Evolutionary conservation across 2,888 invertebrate genomes (phyloP).

Genomic region (Exocentrus adspersus): DNA sequence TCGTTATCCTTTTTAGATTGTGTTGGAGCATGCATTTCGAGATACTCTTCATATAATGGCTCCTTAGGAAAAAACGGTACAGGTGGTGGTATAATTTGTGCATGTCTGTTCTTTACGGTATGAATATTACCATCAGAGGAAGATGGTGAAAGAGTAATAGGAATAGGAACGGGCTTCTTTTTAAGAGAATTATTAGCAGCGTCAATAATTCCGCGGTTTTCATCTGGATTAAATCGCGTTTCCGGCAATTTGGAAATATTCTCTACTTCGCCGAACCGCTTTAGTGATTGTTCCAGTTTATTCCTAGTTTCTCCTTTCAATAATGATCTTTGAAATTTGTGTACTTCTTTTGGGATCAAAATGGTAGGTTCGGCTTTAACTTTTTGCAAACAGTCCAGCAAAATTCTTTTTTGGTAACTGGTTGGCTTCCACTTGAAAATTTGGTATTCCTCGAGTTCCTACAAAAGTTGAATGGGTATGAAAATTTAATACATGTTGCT

Average conservation of each 20-base stretch:
- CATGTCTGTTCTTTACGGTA: neutral
- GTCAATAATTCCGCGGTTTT: too few relatives aligned
- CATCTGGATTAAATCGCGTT: too few relatives aligned
- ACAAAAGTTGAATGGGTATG: too few relatives aligned
- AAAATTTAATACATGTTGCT: too few relatives aligned
- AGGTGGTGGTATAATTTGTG: neutral
- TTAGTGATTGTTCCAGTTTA: too few relatives aligned
- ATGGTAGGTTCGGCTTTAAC: conserved; percentile 32
- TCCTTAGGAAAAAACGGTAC: neutral
- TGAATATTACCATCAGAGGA: neutral
- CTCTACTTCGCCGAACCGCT: too few relatives aligned
- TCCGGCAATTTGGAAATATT: too few relatives aligned
- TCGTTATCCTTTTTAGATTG: too few relatives aligned
- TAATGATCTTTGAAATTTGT: neutral
- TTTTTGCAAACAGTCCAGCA: conserved; percentile 30
- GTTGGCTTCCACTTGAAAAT: conserved; percentile 34
- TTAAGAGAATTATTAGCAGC: too few relatives aligned
- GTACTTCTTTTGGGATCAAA: conserved; percentile 1
- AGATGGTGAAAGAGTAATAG: neutral
- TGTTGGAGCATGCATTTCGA: too few relatives aligned
- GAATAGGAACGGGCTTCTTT: neutral
- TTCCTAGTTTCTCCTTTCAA: too few relatives aligned
- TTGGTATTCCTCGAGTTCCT: conserved; percentile 38
- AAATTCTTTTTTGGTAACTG: conserved; percentile 14
- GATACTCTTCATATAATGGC: too few relatives aligned